These are phyloP conservation scores for Ditula angustiorana DNA, from an alignment of 2,888 invertebrate genomes.

Conservation along the genomic window DNA sequence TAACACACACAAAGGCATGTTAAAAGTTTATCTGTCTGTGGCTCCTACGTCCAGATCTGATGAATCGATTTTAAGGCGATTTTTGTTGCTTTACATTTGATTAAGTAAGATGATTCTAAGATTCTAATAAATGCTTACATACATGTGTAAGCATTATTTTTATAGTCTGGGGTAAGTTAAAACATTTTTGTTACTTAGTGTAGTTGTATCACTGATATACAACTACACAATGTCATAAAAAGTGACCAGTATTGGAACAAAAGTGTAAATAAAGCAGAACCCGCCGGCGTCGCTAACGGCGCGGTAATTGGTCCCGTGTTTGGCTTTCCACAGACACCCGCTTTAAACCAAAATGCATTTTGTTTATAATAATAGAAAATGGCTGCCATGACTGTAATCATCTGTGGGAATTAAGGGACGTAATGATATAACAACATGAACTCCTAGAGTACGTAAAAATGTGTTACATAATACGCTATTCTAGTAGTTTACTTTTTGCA, in stretches of 20 bases:
- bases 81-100: too few relatives aligned
- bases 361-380: conserved; percentile 34
- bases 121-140: too few relatives aligned
- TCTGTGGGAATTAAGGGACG: conserved; percentile 23
- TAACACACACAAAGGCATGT: not conserved
- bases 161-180: too few relatives aligned
- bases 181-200: too few relatives aligned
- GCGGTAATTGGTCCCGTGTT: conserved; percentile 51
- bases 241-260: conserved; percentile 22
- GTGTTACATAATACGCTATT: not conserved
- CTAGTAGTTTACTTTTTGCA: too few relatives aligned
- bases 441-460: not conserved
- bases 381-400: conserved; percentile 28
- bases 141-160: too few relatives aligned
- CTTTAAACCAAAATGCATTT: conserved; percentile 37
- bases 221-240: too few relatives aligned
- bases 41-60: too few relatives aligned
- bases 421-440: conserved; percentile 1
- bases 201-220: too few relatives aligned
- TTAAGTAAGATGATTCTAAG: too few relatives aligned
- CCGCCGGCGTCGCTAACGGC: conserved; percentile 47
- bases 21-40: too few relatives aligned
- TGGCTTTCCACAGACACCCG: conserved; percentile 46
- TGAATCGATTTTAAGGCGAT: too few relatives aligned
- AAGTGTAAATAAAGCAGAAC: conserved; percentile 48